phyloP scores from a whole-genome alignment of 1,140 invertebrate species.

The Palaemon carinicauda region DNA sequence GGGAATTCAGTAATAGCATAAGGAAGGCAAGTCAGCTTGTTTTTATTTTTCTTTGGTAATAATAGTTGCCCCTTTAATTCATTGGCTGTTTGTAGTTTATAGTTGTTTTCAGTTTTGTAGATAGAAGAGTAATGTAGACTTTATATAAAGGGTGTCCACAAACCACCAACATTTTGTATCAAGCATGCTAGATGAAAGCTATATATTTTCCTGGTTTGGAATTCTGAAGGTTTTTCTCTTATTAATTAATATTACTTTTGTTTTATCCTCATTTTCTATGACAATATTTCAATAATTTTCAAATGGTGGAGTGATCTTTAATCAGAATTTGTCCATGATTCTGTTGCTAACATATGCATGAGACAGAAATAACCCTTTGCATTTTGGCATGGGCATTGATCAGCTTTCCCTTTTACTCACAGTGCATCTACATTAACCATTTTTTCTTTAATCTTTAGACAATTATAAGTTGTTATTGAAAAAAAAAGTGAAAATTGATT shows the following conservation, averaged over 20 bases:
- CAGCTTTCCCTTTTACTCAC: slow-evolving; percentile 21
- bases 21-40: background rate
- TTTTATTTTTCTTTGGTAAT: background rate
- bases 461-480: background rate
- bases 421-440: background rate
- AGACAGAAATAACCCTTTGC: slow-evolving; percentile 19
- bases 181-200: background rate
- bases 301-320: too few species aligned
- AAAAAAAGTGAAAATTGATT: background rate
- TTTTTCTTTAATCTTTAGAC: background rate
- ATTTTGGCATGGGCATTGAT: slow-evolving; percentile 39
- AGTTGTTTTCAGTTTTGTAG: background rate
- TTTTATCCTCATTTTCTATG: too few species aligned
- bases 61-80: background rate
- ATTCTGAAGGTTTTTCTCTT: too few species aligned
- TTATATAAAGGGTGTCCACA: background rate
- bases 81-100: background rate
- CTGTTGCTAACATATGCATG: slow-evolving; percentile 17
- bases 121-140: background rate
- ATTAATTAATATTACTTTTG: too few species aligned
- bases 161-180: background rate
- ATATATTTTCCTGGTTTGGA: too few species aligned
- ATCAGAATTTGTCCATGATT: too few species aligned
- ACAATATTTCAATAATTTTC: too few species aligned
- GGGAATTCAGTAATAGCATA: background rate